These are phyloP conservation scores for Neostethus bicornis DNA, from an alignment of 2,797 vertebrate species.

Conservation along the genomic window DNA sequence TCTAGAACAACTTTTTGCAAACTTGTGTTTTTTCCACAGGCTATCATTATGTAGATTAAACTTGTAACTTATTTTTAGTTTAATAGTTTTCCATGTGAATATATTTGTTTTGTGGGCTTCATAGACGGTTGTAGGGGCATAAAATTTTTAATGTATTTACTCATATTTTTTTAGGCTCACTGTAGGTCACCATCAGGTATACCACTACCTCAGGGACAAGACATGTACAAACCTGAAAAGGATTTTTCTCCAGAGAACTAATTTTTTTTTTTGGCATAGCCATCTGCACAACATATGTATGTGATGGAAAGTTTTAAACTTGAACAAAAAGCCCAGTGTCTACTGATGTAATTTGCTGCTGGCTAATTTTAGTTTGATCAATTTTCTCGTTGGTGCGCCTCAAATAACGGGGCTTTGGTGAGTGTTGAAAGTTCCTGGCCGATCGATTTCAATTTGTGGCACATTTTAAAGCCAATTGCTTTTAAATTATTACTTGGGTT, in stretches of 20 bases:
- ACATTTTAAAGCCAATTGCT: constrained; percentile 44
- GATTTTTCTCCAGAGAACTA: constrained; percentile 6
- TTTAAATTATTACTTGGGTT: constrained; percentile 33
- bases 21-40: no score
- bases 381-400: constrained; percentile 30
- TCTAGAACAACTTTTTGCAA: no score
- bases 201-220: not conserved
- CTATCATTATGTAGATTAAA: no score
- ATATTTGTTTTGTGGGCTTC: no score
- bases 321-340: constrained; percentile 5
- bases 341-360: constrained; percentile 13
- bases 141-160: not conserved
- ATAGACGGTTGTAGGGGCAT: no score
- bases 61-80: no score
- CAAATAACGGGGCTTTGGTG: constrained; percentile 44
- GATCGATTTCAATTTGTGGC: constrained; percentile 63
- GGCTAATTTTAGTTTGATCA: constrained; percentile 36
- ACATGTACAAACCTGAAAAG: constrained; percentile 4
- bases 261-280: constrained; percentile 1
- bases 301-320: constrained; percentile 8
- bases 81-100: no score
- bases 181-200: not conserved
- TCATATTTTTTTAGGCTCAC: not conserved
- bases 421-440: constrained; percentile 34
- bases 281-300: constrained; percentile 1